Evolutionary conservation across 1,140 invertebrate species (phyloP).

Genomic region (Diuraphis noxia): DNA sequence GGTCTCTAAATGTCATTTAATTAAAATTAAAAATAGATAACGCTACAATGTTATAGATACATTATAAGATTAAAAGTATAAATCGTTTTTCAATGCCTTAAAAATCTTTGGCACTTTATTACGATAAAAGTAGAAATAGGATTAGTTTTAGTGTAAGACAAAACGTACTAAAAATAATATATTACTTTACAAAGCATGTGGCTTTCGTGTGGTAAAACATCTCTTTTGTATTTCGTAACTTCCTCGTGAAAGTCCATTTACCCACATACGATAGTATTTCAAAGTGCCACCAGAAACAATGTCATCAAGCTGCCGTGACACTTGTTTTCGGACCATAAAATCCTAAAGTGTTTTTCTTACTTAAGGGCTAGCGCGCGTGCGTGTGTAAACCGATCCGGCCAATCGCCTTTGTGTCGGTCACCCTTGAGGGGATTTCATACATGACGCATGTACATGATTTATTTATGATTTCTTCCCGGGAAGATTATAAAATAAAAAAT

Average conservation of each 20-base stretch:
- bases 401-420: constrained; percentile 21
- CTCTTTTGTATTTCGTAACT: constrained; percentile 21
- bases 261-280: constrained; percentile 38
- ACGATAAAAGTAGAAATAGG: constrained; percentile 3
- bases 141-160: constrained; percentile 25
- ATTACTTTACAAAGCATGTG: constrained; percentile 15
- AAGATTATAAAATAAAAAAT: constrained; percentile 46
- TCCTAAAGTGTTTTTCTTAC: constrained; percentile 43
- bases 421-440: constrained; percentile 14
- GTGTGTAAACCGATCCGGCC: constrained; percentile 41
- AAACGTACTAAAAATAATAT: constrained; percentile 21
- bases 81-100: neutral
- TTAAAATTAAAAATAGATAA: neutral
- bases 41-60: neutral
- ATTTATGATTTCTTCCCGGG: constrained; percentile 46
- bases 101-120: neutral
- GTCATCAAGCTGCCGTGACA: constrained; percentile 20
- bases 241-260: constrained; percentile 45
- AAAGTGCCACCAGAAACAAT: constrained; percentile 27
- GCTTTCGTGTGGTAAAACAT: constrained; percentile 8
- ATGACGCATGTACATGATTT: constrained; percentile 50
- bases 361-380: neutral
- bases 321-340: constrained; percentile 49
- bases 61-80: neutral
- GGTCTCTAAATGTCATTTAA: neutral